Conservation (phyloP, 2,888 invertebrate species). For the Drosophila siamana region DNA sequence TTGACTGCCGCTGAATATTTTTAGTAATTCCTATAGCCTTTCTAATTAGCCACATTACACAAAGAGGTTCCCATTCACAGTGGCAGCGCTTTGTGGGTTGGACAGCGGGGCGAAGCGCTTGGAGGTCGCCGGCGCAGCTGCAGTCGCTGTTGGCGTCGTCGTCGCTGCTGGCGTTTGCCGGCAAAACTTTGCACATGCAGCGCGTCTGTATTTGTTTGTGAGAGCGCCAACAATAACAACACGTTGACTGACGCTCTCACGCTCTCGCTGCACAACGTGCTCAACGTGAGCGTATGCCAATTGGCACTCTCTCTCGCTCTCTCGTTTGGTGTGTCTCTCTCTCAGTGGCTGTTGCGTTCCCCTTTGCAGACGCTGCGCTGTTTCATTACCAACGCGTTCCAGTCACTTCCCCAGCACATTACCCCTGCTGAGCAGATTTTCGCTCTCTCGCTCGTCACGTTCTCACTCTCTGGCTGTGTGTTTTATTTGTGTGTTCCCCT, state of each 20-base stretch:
- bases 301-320: conserved; percentile 12
- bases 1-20: no score
- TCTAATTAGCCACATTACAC: background rate
- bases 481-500: conserved; percentile 40
- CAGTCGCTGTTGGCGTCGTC: conserved; percentile 32
- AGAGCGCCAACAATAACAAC: conserved; percentile 49
- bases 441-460: conserved; percentile 17
- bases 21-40: background rate
- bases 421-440: conserved; percentile 57
- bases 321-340: background rate
- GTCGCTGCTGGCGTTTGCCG: conserved; percentile 50
- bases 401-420: conserved; percentile 58
- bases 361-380: conserved; percentile 72
- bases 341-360: conserved; percentile 46
- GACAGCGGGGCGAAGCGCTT: conserved; percentile 2
- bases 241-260: conserved; percentile 15
- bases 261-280: conserved; percentile 10
- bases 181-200: conserved; percentile 66
- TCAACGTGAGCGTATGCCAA: conserved; percentile 17
- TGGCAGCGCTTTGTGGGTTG: background rate
- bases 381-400: conserved; percentile 62
- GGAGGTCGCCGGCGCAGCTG: conserved; percentile 43
- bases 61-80: background rate
- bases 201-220: conserved; percentile 29
- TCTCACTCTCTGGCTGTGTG: conserved; percentile 7